These are phyloP conservation scores for Cryptomyrus ogoouensis DNA, from an alignment of 2,113 vertebrate species.

Conservation along the genomic window DNA sequence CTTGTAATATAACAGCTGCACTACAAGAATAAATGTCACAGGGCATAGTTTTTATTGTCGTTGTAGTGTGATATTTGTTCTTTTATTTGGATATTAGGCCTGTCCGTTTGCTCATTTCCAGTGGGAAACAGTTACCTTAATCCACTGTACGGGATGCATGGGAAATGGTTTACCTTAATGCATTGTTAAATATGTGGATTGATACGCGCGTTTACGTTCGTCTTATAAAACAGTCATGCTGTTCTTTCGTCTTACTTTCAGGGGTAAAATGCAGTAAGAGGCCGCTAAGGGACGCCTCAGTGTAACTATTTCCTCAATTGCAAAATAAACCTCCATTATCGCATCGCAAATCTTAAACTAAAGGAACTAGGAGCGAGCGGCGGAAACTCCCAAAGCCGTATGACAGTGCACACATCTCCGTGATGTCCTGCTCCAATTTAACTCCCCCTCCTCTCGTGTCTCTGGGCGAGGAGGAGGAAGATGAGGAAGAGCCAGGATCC, in stretches of 20 bases:
- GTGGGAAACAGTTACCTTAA: not conserved
- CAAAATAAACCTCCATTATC: conserved; percentile 6
- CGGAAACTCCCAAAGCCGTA: conserved; percentile 38
- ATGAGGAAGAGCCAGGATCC: not conserved
- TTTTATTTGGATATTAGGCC: not conserved
- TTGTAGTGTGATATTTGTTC: not conserved
- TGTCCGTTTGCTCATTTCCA: not conserved
- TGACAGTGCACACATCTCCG: conserved; percentile 22
- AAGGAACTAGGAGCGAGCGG: conserved; percentile 19
- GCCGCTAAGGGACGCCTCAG: not conserved
- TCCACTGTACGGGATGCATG: not conserved
- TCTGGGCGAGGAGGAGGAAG: conserved; percentile 1
- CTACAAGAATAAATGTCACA: not conserved
- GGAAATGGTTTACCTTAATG: not conserved
- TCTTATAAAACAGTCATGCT: not conserved
- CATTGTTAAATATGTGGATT: not conserved
- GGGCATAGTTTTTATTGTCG: not conserved
- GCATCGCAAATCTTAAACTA: conserved; percentile 34
- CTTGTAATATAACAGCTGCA: not conserved
- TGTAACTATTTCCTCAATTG: conserved; percentile 12
- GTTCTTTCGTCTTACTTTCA: not conserved
- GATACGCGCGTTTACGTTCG: not conserved
- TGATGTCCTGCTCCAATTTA: not conserved
- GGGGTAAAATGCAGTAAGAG: not conserved
- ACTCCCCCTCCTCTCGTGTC: not conserved